Evolutionary conservation across 1,140 invertebrate genomes (phyloP), one percentile per base, ranked within the genome.

Genomic region (Eupristina koningsbergeri): DNA sequence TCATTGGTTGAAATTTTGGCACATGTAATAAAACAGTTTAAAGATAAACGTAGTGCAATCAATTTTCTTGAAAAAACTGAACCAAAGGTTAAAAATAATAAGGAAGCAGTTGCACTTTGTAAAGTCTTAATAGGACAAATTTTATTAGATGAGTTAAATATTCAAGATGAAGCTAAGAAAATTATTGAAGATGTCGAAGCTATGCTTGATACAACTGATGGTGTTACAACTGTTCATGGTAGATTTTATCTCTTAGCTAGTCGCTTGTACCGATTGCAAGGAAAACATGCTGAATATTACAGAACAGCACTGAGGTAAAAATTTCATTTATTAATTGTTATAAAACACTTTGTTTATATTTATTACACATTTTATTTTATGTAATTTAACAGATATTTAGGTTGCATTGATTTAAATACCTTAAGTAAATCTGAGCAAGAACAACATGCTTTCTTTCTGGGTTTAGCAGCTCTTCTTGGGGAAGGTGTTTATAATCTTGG

Each of bases 401-500:
- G 98, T 53, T 99, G 98, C 91, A 97, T 97, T 67, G 94, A 97
- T 34, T 93, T 98, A 7, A 94, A 95, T 47, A 95, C 95, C 26
- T 89, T 95, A 34, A 92, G 92, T 53, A 93, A 92, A 82, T 94
- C 94, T 86, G 95, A 95, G 89, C 96, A 97, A 92, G 94, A 94
- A 84, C 96, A 96, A 86, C 96, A 96, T 90, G 98, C 98, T 0
- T 97, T 98, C 90, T 96, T 98, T 87, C 93, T 99, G 26, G 97
- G 98, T 0, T 92, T 99, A 9, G 98, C 99, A 17, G 98, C 98
- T 0, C 94, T 99, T 19, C 91, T 99, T 0, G 98, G 98, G 17
- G 97, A 99, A 88, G 97, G 97, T 61, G 97, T 99, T 29, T 99
- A 99, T 91, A 99, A 99, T 92, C 96, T 99, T 88, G 98, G 98